A percentile compares a stretch with the other conserved stretches of the same genome.
Conservation (phyloP, 2,888 invertebrate species). For the Eucriotettix oculatus region DNA sequence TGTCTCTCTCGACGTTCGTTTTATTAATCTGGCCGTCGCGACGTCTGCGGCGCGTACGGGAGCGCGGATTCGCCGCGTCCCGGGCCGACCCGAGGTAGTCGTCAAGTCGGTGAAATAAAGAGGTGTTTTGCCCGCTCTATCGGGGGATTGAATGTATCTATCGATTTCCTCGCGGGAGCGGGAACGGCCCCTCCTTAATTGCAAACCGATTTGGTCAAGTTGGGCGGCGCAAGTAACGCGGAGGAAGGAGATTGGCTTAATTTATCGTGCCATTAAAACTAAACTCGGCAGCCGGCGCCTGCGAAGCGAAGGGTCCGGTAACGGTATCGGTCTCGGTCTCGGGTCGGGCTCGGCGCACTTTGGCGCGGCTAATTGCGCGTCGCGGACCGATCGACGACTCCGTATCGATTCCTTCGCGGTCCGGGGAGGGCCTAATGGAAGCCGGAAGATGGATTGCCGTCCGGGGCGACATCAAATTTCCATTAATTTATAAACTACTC, state of each 20-base stretch:
- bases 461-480: conserved; percentile 15
- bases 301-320: background rate
- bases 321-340: too few relatives aligned
- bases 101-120: background rate
- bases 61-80: background rate
- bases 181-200: conserved; percentile 10
- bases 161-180: conserved; percentile 8
- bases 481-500: conserved; percentile 15
- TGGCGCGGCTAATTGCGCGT: too few relatives aligned
- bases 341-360: too few relatives aligned
- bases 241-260: conserved; percentile 14
- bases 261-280: conserved; percentile 14
- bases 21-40: background rate
- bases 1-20: background rate
- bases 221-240: conserved; percentile 8
- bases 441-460: conserved; percentile 12
- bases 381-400: too few relatives aligned
- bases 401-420: too few relatives aligned
- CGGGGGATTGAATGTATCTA: conserved; percentile 9
- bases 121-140: background rate
- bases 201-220: conserved; percentile 15
- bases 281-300: conserved; percentile 10
- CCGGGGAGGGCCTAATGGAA: background rate
- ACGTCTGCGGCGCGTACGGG: background rate
- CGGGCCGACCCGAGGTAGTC: background rate